These are phyloP conservation scores for Neuroterus valhalla DNA, from an alignment of 1,140 invertebrate species.

Conservation along the genomic window DNA sequence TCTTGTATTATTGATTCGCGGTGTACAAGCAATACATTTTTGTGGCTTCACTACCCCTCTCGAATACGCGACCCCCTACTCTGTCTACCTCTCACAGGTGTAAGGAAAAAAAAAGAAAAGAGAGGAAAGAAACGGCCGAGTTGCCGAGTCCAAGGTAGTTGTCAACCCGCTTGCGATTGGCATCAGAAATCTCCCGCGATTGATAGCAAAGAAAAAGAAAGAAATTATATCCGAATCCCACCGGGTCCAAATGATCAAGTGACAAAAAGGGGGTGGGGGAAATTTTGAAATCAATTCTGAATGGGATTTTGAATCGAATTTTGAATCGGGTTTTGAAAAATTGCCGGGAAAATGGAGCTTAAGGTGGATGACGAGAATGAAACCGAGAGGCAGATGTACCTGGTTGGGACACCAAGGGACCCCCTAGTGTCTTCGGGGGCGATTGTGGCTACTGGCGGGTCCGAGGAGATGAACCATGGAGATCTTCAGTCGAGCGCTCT, in stretches of 20 bases:
- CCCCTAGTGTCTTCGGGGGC: slow-evolving; percentile 66
- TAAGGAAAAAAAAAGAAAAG: slow-evolving; percentile 57
- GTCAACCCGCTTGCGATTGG: slow-evolving; percentile 22
- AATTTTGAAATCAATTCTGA: slow-evolving; percentile 37
- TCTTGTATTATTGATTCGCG: slow-evolving; percentile 68
- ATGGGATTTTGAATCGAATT: too few relatives aligned
- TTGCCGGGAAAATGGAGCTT: slow-evolving; percentile 62
- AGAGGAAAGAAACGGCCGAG: slow-evolving; percentile 56
- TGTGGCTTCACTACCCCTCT: slow-evolving; percentile 70
- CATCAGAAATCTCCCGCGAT: slow-evolving; percentile 16
- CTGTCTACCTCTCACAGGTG: slow-evolving; percentile 60
- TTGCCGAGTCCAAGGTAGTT: slow-evolving; percentile 43
- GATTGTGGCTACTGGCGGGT: slow-evolving; percentile 55
- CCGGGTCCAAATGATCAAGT: slow-evolving; percentile 14
- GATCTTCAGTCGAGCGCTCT: slow-evolving; percentile 69
- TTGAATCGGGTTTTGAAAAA: slow-evolving; percentile 25
- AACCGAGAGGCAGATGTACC: slow-evolving; percentile 64
- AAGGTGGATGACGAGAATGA: slow-evolving; percentile 68
- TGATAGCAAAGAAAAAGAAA: neutral
- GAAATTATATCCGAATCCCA: slow-evolving; percentile 14
- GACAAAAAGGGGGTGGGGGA: neutral
- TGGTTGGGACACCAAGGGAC: slow-evolving; percentile 67
- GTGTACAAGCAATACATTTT: slow-evolving; percentile 70
- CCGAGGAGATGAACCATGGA: slow-evolving; percentile 64
- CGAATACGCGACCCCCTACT: slow-evolving; percentile 66